Conservation (phyloP, 2,888 invertebrate genomes). For the Chrysolina haemoptera region DNA sequence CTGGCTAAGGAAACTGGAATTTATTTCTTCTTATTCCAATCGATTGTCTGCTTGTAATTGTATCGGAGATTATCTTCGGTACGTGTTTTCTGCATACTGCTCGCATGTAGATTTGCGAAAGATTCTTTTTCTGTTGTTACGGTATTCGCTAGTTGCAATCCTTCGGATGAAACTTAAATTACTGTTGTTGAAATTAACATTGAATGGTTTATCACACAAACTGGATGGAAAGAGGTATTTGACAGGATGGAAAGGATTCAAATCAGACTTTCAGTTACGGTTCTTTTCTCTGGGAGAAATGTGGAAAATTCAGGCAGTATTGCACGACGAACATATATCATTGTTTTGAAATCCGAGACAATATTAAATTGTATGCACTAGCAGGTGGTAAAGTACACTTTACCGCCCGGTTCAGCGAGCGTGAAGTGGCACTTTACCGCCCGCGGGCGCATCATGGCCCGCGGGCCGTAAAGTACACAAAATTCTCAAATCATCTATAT, state of each 20-base stretch:
- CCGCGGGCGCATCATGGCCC: no score
- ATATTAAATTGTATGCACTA: no score
- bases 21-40: conserved; percentile 62
- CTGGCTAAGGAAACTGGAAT: conserved; percentile 59
- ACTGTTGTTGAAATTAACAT: not conserved
- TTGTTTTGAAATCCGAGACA: no score
- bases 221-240: no score
- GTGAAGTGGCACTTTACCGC: no score
- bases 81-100: conserved; percentile 44
- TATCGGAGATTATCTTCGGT: conserved; percentile 59
- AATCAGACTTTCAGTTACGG: not conserved
- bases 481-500: no score
- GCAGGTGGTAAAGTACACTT: no score
- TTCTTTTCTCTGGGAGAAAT: no score
- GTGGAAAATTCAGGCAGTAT: no score
- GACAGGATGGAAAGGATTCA: not conserved
- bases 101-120: conserved; percentile 37
- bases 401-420: no score
- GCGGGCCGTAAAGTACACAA: no score
- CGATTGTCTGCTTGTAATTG: conserved; percentile 60
- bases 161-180: not conserved
- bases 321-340: no score
- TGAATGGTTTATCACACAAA: not conserved
- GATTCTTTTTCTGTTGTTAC: conserved; percentile 12
- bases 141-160: not conserved